A percentile compares a stretch with the other conserved stretches of the same genome.
phyloP scores from a whole-genome alignment of 2,113 vertebrate species.

The Tretioscincus oriximinensis region DNA sequence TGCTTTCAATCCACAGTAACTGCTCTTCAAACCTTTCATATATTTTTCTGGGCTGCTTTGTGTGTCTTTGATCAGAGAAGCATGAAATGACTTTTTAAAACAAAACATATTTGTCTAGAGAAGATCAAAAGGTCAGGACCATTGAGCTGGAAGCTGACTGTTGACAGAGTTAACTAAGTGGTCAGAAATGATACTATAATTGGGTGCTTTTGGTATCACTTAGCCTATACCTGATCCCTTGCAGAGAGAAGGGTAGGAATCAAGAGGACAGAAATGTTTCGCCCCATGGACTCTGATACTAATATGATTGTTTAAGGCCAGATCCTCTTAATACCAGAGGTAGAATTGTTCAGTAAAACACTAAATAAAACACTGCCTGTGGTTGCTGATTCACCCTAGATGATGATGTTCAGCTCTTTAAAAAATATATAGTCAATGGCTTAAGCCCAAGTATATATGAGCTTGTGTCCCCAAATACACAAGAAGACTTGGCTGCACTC shows the following conservation, averaged over 20 bases:
- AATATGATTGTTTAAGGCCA: neutral
- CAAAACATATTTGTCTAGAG: neutral
- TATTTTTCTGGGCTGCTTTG: neutral
- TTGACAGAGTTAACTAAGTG: constrained; percentile 20
- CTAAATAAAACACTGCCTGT: neutral
- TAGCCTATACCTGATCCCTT: constrained; percentile 21
- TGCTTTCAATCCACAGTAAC: too few relatives aligned
- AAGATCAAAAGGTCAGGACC: constrained; percentile 19
- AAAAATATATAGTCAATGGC: neutral
- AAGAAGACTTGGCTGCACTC: neutral
- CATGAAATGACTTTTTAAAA: neutral
- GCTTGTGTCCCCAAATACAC: neutral
- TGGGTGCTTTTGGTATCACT: neutral
- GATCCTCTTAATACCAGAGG: neutral
- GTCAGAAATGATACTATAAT: neutral
- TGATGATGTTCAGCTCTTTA: neutral
- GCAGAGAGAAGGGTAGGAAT: constrained; percentile 2
- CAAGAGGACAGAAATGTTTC: neutral
- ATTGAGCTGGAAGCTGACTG: constrained; percentile 4
- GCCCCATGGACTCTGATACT: neutral
- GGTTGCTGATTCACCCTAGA: neutral
- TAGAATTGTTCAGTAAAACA: neutral
- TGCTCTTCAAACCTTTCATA: neutral
- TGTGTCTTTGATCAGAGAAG: neutral
- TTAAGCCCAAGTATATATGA: too few relatives aligned